These are phyloP conservation scores for Luscinia luscinia DNA, from an alignment of 2,797 vertebrate genomes.

Conservation along the genomic window DNA sequence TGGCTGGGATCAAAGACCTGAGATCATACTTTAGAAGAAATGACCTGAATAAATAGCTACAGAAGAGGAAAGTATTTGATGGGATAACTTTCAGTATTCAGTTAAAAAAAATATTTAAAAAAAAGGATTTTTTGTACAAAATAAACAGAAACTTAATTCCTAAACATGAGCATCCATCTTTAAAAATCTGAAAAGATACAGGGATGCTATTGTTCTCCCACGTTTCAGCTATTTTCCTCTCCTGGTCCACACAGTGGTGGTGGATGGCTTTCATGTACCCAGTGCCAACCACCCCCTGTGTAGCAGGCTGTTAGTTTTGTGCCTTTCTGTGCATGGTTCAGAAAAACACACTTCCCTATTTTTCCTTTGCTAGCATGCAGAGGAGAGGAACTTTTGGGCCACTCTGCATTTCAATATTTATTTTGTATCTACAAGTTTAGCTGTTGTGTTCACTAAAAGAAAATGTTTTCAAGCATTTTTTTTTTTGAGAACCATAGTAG, in stretches of 20 bases:
- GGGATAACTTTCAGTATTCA: background rate
- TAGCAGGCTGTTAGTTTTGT: background rate
- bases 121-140: background rate
- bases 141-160: background rate
- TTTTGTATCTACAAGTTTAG: background rate
- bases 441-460: background rate
- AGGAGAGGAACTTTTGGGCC: background rate
- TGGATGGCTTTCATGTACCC: background rate
- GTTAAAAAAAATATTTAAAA: background rate
- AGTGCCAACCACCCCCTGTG: background rate
- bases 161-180: background rate
- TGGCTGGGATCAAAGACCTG: background rate
- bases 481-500: background rate
- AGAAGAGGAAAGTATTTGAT: background rate
- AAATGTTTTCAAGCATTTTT: background rate
- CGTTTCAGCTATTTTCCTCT: background rate
- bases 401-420: background rate
- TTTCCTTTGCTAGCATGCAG: background rate
- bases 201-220: background rate
- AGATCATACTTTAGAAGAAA: background rate
- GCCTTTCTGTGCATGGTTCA: background rate
- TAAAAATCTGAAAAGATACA: background rate
- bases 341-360: background rate
- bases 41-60: background rate
- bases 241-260: background rate